A percentile compares a stretch with the other conserved stretches of the same genome.
Conservation (phyloP, 2,888 invertebrate species). For the Nebria brevicollis region DNA sequence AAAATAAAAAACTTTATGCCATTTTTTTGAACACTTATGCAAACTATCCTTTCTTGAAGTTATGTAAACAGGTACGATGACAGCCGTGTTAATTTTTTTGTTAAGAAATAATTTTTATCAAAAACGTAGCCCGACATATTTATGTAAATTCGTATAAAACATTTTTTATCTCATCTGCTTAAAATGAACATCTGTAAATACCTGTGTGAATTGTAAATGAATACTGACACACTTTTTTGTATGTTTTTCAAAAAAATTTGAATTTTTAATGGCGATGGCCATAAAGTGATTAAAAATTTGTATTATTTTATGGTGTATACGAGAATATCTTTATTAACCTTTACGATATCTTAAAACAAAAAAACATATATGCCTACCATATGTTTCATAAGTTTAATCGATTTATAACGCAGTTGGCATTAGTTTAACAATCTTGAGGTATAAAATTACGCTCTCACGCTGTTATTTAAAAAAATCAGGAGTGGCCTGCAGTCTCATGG, state of each 20-base stretch:
- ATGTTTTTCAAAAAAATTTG: neutral
- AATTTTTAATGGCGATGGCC: neutral
- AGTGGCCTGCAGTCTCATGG: neutral
- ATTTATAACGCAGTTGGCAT: neutral
- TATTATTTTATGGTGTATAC: neutral
- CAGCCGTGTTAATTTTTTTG: no score
- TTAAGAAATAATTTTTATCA: no score
- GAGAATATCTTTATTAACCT: neutral
- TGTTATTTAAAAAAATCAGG: neutral
- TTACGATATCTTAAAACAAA: neutral
- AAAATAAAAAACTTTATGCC: no score
- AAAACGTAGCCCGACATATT: neutral
- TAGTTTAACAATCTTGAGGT: neutral
- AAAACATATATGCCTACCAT: neutral
- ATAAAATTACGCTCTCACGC: no score
- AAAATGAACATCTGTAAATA: neutral
- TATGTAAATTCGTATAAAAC: neutral
- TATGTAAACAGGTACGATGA: no score
- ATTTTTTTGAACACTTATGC: no score
- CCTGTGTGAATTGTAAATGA: neutral
- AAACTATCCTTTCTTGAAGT: no score
- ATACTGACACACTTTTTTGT: neutral
- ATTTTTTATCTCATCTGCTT: neutral
- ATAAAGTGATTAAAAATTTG: slow-evolving; percentile 1
- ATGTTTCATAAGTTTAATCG: neutral